Evolutionary conservation across 1,140 invertebrate genomes (phyloP).

Genomic region (Bombus polaris): DNA sequence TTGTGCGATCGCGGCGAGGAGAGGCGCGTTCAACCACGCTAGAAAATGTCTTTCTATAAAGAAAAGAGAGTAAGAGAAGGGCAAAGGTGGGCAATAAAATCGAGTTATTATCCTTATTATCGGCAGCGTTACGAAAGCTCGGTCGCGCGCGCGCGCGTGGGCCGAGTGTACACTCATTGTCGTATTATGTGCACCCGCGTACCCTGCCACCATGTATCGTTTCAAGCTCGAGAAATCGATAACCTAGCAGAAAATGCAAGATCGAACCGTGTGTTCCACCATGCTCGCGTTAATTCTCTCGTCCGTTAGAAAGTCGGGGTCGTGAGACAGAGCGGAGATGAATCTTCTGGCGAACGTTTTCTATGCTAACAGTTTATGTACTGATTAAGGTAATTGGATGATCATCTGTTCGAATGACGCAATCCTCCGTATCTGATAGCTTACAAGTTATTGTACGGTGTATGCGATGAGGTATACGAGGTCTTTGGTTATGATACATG

Average conservation of each 20-base stretch:
- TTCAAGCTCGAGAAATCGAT: slow-evolving; percentile 39
- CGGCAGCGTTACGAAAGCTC: slow-evolving; percentile 62
- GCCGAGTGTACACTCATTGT: slow-evolving; percentile 65
- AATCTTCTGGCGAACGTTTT: slow-evolving; percentile 1
- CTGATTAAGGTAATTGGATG: slow-evolving; percentile 30
- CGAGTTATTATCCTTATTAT: slow-evolving; percentile 72
- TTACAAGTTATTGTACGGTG: neutral
- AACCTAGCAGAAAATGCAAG: neutral
- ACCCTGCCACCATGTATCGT: slow-evolving; percentile 32
- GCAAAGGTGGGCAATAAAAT: slow-evolving; percentile 68
- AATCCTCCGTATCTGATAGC: neutral
- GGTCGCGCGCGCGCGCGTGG: slow-evolving; percentile 46
- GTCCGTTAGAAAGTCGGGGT: slow-evolving; percentile 29
- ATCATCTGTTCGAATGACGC: slow-evolving; percentile 21
- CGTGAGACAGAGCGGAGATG: slow-evolving; percentile 19
- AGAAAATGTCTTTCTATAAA: slow-evolving; percentile 63
- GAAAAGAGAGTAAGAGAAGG: slow-evolving; percentile 63
- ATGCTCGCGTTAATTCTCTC: slow-evolving; percentile 25
- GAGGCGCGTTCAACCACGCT: slow-evolving; percentile 44
- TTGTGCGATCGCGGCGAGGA: slow-evolving; percentile 36
- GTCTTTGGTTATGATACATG: neutral
- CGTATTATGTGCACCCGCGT: slow-evolving; percentile 67
- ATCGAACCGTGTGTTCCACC: neutral
- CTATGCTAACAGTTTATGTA: slow-evolving; percentile 14
- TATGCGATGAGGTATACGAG: neutral